Conservation (phyloP, 2,797 vertebrate genomes). For the Crax fasciolata region DNA sequence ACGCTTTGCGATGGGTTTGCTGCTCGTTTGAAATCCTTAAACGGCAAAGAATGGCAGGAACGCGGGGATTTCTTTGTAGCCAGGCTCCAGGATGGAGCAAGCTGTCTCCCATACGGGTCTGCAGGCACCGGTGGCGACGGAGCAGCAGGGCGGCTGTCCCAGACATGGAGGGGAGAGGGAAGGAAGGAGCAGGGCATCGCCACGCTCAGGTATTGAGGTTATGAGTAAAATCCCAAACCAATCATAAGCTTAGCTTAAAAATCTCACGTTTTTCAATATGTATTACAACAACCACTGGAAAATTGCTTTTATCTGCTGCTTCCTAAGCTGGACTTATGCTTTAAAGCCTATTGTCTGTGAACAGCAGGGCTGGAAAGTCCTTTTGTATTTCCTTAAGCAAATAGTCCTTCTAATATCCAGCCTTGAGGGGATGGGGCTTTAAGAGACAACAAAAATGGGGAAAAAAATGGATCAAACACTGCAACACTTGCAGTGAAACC, state of each 20-base stretch:
- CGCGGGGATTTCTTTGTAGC: neutral
- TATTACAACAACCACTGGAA: slow-evolving; percentile 45
- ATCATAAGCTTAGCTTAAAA: slow-evolving; percentile 31
- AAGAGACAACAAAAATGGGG: neutral
- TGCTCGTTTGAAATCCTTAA: neutral
- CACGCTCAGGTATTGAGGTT: neutral
- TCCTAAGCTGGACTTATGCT: slow-evolving; percentile 36
- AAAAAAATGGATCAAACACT: neutral
- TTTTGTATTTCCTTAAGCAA: slow-evolving; percentile 64
- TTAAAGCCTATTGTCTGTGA: slow-evolving; percentile 60
- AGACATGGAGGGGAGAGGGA: neutral
- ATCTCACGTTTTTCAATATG: neutral
- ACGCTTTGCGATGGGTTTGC: neutral
- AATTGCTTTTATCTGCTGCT: slow-evolving; percentile 49
- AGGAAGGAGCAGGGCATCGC: neutral
- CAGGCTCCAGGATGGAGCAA: neutral
- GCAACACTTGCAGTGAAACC: neutral
- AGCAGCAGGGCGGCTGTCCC: neutral
- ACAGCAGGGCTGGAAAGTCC: slow-evolving; percentile 23
- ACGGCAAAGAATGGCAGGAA: slow-evolving; percentile 38
- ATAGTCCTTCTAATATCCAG: slow-evolving; percentile 40
- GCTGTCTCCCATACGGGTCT: neutral
- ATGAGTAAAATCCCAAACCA: slow-evolving; percentile 34
- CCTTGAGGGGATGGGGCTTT: neutral
- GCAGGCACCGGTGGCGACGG: fast-evolving